Conservation (phyloP, 2,113 vertebrate genomes). For the Ancistrus triradiatus region DNA sequence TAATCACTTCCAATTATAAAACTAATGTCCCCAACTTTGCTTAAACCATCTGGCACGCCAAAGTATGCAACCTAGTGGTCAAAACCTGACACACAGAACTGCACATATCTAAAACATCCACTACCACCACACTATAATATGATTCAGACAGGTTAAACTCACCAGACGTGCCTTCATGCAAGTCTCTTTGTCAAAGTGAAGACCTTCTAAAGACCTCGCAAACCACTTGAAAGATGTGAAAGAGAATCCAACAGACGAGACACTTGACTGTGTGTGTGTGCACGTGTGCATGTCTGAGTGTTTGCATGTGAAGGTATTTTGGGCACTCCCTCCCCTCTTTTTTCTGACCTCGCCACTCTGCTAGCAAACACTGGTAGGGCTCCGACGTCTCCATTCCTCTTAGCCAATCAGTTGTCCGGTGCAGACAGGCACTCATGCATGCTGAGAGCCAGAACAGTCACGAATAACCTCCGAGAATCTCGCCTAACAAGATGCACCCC, state of each 20-base stretch:
- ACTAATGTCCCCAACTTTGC: too few relatives aligned
- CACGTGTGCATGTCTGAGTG: conserved; percentile 16
- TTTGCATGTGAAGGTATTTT: conserved; percentile 32
- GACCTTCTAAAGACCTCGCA: conserved; percentile 13
- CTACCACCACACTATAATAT: too few relatives aligned
- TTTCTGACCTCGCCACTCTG: conserved; percentile 32
- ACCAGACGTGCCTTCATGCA: conserved; percentile 26
- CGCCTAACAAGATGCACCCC: conserved; percentile 43
- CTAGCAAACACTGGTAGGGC: conserved; percentile 34
- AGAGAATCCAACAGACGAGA: conserved; percentile 14
- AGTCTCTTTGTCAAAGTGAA: conserved; percentile 13
- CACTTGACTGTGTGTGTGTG: conserved; percentile 5
- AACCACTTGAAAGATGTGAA: conserved; percentile 33
- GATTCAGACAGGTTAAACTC: conserved; percentile 24
- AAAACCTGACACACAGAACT: too few relatives aligned
- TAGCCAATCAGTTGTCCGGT: conserved; percentile 37
- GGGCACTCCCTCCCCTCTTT: conserved; percentile 29
- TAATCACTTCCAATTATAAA: too few relatives aligned
- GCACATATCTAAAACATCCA: too few relatives aligned
- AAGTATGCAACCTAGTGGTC: too few relatives aligned
- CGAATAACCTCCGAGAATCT: conserved; percentile 44
- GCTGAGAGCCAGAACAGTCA: conserved; percentile 28
- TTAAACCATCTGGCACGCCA: too few relatives aligned
- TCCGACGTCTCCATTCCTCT: conserved; percentile 35
- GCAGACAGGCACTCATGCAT: conserved; percentile 40